Base-by-base conservation (phyloP, 2,888 invertebrate species). In the Andrena fulva region DNA sequence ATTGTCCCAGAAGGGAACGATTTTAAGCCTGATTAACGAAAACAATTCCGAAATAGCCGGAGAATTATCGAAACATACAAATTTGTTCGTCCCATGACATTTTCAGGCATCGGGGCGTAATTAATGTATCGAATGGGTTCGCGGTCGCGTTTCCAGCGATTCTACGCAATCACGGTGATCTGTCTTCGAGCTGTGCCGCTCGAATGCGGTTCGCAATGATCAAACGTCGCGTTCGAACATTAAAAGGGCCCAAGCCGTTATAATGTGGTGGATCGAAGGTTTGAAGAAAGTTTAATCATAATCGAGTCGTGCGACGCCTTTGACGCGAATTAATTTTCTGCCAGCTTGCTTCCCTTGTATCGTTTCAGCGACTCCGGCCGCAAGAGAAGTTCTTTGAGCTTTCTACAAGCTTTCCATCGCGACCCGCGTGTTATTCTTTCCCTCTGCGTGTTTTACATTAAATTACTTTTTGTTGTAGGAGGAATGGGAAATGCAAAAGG, bases 31-130 rank as follows among this genome's bases (percentile, higher is more conserved):
- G 2, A 48, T 48, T 64, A 48, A 12, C 31, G 20, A 67, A 67
- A 54, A 52, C 52, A 54, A 33, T 33, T 20, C 12, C 5, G 52
- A 54, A 67, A 54, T 52, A 33, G 52, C 8, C 6, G 6, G 52
- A 33, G 52, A 10, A 68, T 54, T 68, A 68, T 35, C 54, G 33
- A 12, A 33, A 35, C 33, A 16, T 8, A 2, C 12, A 33, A 54
- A 68, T 56, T 68, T 54, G 31, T 68, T 56, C 24, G 68, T 68
- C 68, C 54, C 68, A 24, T 68, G 72, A 54, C 63, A 63, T 62
- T 50, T 63, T 50, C 62, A 54, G 31, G 20, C 27, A 50, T 52
- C 63, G 29, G 62, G 8, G n/a, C 59, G 54, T 63, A 72, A 72
- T 72, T 63, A 63, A 62, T 52, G 72, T 16, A 24, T 35, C 35